Percentiles rank a stretch among this genome's conserved stretches.
Conservation (phyloP, 2,113 vertebrate species). For the Chlamydotis undulata region DNA sequence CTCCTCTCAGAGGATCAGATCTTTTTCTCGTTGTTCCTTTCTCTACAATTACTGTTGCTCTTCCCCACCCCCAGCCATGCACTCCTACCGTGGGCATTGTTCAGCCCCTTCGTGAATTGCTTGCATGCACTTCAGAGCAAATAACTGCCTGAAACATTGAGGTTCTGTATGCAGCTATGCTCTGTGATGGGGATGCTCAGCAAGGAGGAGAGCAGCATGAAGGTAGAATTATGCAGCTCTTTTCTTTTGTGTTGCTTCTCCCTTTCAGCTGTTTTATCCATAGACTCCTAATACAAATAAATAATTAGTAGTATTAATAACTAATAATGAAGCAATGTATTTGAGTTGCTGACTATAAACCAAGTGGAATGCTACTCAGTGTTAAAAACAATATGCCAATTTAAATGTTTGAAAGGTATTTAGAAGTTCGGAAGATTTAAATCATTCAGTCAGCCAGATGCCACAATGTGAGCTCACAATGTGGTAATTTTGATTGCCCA, state of each 20-base stretch:
- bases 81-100: not conserved
- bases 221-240: not conserved
- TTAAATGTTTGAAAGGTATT: not conserved
- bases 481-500: not conserved
- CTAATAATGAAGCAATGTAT: not conserved
- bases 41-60: not conserved
- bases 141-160: not conserved
- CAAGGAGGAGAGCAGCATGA: not conserved
- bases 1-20: not conserved
- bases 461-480: not conserved
- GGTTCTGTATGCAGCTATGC: rapidly evolving
- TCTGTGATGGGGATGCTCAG: rapidly evolving
- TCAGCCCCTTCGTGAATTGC: not conserved
- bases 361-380: not conserved
- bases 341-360: not conserved
- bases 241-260: not conserved
- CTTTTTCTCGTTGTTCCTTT: not conserved
- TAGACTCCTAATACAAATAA: not conserved
- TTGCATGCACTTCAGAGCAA: not conserved
- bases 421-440: not conserved
- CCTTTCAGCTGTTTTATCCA: not conserved
- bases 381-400: not conserved
- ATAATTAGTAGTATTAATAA: not conserved
- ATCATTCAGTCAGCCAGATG: not conserved
- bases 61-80: not conserved